Conservation (phyloP, 2,113 vertebrate species). For the Apistogramma diplotaenia region DNA sequence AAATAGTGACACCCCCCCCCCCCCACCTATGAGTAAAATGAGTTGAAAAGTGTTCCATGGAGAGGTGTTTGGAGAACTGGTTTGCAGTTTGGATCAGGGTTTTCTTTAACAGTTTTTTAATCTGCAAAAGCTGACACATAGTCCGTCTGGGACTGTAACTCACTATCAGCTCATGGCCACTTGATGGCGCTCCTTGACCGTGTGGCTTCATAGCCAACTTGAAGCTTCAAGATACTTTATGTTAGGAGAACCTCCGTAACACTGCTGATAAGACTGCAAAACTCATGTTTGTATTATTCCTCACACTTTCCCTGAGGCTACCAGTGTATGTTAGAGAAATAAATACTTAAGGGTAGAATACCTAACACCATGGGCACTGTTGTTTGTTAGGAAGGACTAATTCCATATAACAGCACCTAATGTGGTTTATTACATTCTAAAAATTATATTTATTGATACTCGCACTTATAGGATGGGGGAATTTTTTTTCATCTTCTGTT, state of each 20-base stretch:
- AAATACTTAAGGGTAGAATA: not conserved
- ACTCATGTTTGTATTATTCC: not conserved
- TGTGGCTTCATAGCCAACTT: not conserved
- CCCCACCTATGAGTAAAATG: too few species aligned
- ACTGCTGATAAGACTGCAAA: not conserved
- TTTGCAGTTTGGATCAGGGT: too few species aligned
- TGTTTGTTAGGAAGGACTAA: too few species aligned
- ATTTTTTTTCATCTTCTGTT: not conserved
- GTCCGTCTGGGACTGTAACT: not conserved
- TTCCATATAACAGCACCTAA: not conserved
- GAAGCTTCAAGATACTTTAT: not conserved
- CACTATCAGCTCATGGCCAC: conserved; percentile 14
- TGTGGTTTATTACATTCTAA: not conserved
- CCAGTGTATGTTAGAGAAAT: not conserved
- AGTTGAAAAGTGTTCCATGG: too few species aligned
- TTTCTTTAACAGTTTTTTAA: not conserved
- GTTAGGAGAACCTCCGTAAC: not conserved
- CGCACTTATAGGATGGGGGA: not conserved
- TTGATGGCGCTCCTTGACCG: conserved; percentile 31
- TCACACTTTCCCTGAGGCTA: not conserved
- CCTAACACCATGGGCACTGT: not conserved
- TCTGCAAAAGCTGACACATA: too few species aligned
- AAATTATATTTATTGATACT: not conserved
- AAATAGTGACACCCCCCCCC: not conserved
- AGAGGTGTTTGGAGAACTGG: too few species aligned